Evolutionary conservation across 2,797 vertebrate genomes (phyloP).

Genomic region (Enteromius radiatus): DNA sequence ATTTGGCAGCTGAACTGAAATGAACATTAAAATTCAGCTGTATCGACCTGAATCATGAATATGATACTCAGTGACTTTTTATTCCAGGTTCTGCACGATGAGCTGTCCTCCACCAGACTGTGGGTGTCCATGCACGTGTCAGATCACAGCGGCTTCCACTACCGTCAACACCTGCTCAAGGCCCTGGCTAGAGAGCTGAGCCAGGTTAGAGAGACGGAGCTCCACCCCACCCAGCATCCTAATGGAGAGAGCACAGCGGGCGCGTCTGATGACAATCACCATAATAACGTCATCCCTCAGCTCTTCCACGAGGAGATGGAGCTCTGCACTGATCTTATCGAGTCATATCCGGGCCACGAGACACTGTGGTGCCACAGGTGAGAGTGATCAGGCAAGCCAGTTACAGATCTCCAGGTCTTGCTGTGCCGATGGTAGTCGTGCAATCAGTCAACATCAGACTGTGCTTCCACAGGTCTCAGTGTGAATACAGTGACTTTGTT

Average conservation of each 20-base stretch:
- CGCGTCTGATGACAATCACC: slow-evolving; percentile 62
- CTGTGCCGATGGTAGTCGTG: slow-evolving; percentile 37
- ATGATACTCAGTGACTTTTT: neutral
- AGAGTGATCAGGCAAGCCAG: slow-evolving; percentile 58
- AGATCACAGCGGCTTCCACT: slow-evolving; percentile 98
- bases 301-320: slow-evolving; percentile 88
- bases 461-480: slow-evolving; percentile 25
- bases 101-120: slow-evolving; percentile 88
- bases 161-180: slow-evolving; percentile 94
- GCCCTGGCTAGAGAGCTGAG: slow-evolving; percentile 79
- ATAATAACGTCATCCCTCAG: slow-evolving; percentile 66
- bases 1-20: neutral
- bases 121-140: slow-evolving; percentile 98
- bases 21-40: neutral
- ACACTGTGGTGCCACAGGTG: slow-evolving; percentile 98
- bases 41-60: neutral
- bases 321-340: slow-evolving; percentile 91
- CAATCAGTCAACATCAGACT: slow-evolving; percentile 33
- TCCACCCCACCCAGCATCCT: slow-evolving; percentile 63
- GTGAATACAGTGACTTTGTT: slow-evolving; percentile 48
- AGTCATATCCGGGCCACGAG: slow-evolving; percentile 94
- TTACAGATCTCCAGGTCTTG: slow-evolving; percentile 27
- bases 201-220: slow-evolving; percentile 59
- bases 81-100: slow-evolving; percentile 88
- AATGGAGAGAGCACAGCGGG: slow-evolving; percentile 72